A percentile compares a stretch with the other conserved stretches of the same genome.
These are phyloP conservation scores for Hermodice carunculata DNA, from an alignment of 2,888 invertebrate genomes.

Conservation along the genomic window DNA sequence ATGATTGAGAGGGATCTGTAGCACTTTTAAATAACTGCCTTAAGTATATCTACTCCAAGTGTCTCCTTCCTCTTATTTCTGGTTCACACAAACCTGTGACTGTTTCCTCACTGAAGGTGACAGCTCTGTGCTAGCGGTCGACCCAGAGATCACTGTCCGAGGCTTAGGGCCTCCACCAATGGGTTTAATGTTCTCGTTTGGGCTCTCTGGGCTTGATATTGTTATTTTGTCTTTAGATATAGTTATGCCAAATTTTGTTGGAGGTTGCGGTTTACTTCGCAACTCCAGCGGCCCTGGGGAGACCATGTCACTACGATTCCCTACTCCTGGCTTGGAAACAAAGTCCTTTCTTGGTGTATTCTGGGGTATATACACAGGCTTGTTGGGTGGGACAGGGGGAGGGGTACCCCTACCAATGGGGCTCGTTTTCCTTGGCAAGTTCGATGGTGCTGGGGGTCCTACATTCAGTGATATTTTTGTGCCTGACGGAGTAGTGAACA, in stretches of 20 bases:
- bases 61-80: conserved; percentile 17
- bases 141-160: neutral
- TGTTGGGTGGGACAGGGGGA: conserved; percentile 67
- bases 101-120: neutral
- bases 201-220: conserved; percentile 38
- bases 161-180: neutral
- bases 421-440: conserved; percentile 43
- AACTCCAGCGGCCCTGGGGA: too few relatives aligned
- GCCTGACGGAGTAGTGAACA: conserved; percentile 47
- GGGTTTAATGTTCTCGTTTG: conserved; percentile 9
- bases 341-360: neutral
- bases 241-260: conserved; percentile 51
- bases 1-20: too few relatives aligned
- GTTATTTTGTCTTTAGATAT: conserved; percentile 50
- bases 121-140: neutral
- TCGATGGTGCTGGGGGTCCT: conserved; percentile 34
- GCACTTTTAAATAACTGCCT: too few relatives aligned
- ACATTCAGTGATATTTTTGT: conserved; percentile 57
- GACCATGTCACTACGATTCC: too few relatives aligned
- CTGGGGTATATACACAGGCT: conserved; percentile 51
- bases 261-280: conserved; percentile 17
- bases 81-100: conserved; percentile 23
- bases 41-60: conserved; percentile 11
- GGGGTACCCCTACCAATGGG: conserved; percentile 56
- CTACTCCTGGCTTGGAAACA: neutral